Percentiles rank a stretch among this genome's conserved stretches.
phyloP scores from a whole-genome alignment of 2,113 vertebrate genomes.

The Phylloscopus trochiloides region DNA sequence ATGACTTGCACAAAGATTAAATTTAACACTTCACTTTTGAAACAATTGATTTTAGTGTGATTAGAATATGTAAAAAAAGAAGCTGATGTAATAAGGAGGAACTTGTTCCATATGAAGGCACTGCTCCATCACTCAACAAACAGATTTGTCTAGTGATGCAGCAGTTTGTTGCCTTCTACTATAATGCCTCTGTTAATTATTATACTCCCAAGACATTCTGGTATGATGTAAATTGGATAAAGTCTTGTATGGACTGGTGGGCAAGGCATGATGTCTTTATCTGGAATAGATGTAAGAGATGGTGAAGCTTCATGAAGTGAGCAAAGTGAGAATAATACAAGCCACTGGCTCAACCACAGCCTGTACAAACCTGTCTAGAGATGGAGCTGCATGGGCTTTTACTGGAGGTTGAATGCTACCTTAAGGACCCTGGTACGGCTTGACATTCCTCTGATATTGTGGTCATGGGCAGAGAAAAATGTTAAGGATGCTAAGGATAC shows the following conservation, averaged over 20 bases:
- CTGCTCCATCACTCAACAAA: background rate
- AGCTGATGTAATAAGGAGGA: background rate
- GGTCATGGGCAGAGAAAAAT: background rate
- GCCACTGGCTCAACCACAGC: background rate
- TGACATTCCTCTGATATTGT: background rate
- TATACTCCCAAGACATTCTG: background rate
- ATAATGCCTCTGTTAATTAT: background rate
- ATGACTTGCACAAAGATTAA: background rate
- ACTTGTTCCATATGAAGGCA: background rate
- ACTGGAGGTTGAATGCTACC: background rate
- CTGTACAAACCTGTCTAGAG: background rate
- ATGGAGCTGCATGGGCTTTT: background rate
- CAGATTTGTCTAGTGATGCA: background rate
- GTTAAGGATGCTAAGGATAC: background rate
- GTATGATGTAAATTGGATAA: background rate
- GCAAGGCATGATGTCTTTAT: background rate
- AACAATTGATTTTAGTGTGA: background rate
- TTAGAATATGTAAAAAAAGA: background rate
- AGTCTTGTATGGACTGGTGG: background rate
- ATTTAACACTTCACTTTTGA: background rate
- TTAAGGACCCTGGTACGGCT: background rate
- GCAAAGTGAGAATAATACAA: background rate
- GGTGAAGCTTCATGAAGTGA: background rate
- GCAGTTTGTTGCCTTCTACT: background rate
- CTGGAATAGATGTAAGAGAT: background rate